Evolutionary conservation across 2,888 invertebrate species (phyloP), one percentile per base, ranked within the genome.

Genomic region (Scelioninae gen. 2): DNA sequence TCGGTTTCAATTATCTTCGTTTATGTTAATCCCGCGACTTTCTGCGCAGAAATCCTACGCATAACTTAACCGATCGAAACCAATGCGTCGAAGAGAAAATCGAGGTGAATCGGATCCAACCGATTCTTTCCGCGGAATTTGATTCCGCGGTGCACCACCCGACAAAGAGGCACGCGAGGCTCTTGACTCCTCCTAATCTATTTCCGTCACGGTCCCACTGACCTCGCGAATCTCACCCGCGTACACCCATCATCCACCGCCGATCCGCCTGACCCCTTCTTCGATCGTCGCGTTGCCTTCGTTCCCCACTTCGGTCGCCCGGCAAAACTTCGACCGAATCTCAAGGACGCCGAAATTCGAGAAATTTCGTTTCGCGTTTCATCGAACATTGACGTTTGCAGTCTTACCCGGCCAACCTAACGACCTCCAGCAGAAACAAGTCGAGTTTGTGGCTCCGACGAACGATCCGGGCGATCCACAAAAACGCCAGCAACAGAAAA

Each of bases 401-500:
- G 25, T 25, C 67, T 70, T 31, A 83, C 82, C 80, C 77, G 63
- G 74, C 52, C 31, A 77, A 52, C 39, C 39, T 74, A 2, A 58
- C 31, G 22, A 77, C 35, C 7, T 53, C 73, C 0, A 63, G 25
- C 31, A 78, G n/a, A 64, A n/a, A 76, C 60, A 3, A n/a, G n/a
- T 69, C 67, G 19, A 67, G 25, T 43, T 75, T 73, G 25, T 64
- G 73, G 37, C 76, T 78, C 22, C 53, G 73, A 18, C 60, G 72
- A 19, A 76, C 43, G 18, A 75, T 74, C 16, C 73, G 75, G 7
- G 77, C 41, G 22, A 79, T 33, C 77, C 80, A 80, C 6, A 81
- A 60, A 37, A 80, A 60, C 39, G 78, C 50, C 28, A 80, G 76
- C 63, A 80, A 61, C 55, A 79, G 68, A 35, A 81, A 68, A 25